Evolutionary conservation across 2,888 invertebrate species (phyloP), one percentile per base, ranked within the genome.

Genomic region (Spodoptera exigua): DNA sequence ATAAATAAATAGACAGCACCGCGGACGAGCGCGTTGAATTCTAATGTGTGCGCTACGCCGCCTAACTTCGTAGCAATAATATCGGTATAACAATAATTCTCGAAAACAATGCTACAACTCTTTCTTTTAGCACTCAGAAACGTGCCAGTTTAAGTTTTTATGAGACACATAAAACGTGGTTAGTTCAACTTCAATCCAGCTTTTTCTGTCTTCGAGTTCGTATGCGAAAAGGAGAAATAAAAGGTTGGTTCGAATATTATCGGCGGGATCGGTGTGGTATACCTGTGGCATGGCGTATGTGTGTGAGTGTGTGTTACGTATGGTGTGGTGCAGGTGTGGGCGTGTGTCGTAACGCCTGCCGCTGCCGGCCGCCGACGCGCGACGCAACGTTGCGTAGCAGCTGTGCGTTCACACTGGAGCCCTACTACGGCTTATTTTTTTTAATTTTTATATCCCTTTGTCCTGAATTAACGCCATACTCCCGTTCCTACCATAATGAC

Each of bases 321-420:
- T 70, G 59, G 77, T 70, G 59, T 52, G 63, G 64, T 79, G 80
- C 68, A 63, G 68, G 69, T 86, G 90, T 90, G 81, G 82, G 91
- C 79, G 90, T 90, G 83, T 92, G 91, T 89, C 87, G 93, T 90
- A 92, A 93, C 84, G 77, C 68, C 77, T 46, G 78, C 79, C 62
- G 76, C 76, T 73, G 74, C 82, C 78, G 67, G 80, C 76, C 70
- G 67, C 80, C 67, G 65, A 76, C 68, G 70, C 69, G 49, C 71
- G 85, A 86, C 89, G 88, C 89, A 88, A 82, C 84, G 85, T 86
- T 89, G 89, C 90, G 89, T 89, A 83, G 82, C 82, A 61, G 68
- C 67, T 47, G 45, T 65, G 78, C 67, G 88, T 83, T 70, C 89
- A 92, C 85, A 90, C 79, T 88, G 77, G 75, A 77, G 78, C 32